Evolutionary conservation across 23 tunicate genomes (phyloP), one percentile per base, ranked within the genome.

Genomic region (Aplidium turbinatum): DNA sequence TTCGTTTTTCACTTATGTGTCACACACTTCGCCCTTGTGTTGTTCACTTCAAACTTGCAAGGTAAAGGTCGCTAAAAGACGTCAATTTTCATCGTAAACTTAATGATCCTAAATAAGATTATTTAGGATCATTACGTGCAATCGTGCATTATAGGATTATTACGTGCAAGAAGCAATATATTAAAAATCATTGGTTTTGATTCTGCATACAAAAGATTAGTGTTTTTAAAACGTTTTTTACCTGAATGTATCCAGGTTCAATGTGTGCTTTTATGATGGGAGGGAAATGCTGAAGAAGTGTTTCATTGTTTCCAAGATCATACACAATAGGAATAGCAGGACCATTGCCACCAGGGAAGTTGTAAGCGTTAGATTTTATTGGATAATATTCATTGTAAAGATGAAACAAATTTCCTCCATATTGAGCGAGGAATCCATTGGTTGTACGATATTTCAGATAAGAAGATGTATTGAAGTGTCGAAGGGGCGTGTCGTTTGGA

Each of bases 401-500:
- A 19, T 74, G 42, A 0, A 36, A 53, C 62, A 87, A 29, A 34
- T 87, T 87, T 35, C 86, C 86, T 3, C 94, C 94, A 52, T 73
- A 87, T 1, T 50, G 51, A 11, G 56, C 23, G 6, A 87, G 73
- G 33, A 78, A 80, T 29, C 70, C 77, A 35, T 68, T 72, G 0
- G 76, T 80, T 21, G 77, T 80, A 57, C 85, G 57, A 30, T 68
- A 80, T 31, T 80, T 57, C 19, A 80, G 57, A 21, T 68, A 80
- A 19, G 85, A 39, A 0, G 68, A 35, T 1, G 58, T 31, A 65
- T 38, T 69, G 58, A 51, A 80, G 4, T 70, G 28, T 36, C 11
- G 54, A 13, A 72, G 32, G 0, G 87, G 87, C 16, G 87, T 82
- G 73, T 82, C 80, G 38, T 82, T 82, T 50, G 80, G 79, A 27